Percentiles rank a stretch among this genome's conserved stretches.
phyloP scores from a whole-genome alignment of 2,113 vertebrate genomes.

The Himantopus leucocephalus region DNA sequence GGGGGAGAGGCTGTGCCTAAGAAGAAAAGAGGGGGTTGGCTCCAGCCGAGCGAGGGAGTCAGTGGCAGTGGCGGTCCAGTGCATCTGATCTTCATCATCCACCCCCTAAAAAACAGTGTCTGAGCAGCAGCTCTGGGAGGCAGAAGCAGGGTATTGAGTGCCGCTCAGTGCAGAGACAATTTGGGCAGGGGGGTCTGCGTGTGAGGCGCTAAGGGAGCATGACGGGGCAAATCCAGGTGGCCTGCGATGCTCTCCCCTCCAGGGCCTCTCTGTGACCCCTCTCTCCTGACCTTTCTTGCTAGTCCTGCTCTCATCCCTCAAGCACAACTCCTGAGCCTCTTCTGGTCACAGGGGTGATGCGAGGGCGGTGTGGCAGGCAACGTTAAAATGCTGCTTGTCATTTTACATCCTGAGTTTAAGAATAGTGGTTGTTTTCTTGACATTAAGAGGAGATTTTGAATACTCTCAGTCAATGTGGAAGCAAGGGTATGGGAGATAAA shows the following conservation, averaged over 20 bases:
- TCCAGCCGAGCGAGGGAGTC: not conserved
- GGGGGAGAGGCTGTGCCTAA: not conserved
- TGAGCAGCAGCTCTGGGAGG: not conserved
- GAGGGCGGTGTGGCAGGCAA: not conserved
- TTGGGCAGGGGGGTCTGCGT: not conserved
- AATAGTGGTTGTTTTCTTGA: not conserved
- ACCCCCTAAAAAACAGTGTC: not conserved
- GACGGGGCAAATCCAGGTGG: not conserved
- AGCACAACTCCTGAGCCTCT: not conserved
- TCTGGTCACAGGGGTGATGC: not conserved
- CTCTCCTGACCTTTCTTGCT: not conserved
- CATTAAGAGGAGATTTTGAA: not conserved
- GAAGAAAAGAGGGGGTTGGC: not conserved
- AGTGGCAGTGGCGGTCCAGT: rapidly evolving
- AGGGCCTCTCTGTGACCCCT: not conserved
- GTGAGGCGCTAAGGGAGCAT: not conserved
- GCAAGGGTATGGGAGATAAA: not conserved
- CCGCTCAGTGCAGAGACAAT: not conserved
- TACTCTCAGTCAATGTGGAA: not conserved
- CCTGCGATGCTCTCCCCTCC: not conserved
- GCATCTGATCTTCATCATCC: not conserved
- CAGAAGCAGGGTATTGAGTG: not conserved
- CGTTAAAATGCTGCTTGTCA: not conserved
- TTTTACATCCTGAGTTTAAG: not conserved
- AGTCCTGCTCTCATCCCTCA: not conserved